Percentiles rank a stretch among this genome's conserved stretches.
These are phyloP conservation scores for Mirza zaza DNA, from an alignment of 2,113 vertebrate species.

Conservation along the genomic window DNA sequence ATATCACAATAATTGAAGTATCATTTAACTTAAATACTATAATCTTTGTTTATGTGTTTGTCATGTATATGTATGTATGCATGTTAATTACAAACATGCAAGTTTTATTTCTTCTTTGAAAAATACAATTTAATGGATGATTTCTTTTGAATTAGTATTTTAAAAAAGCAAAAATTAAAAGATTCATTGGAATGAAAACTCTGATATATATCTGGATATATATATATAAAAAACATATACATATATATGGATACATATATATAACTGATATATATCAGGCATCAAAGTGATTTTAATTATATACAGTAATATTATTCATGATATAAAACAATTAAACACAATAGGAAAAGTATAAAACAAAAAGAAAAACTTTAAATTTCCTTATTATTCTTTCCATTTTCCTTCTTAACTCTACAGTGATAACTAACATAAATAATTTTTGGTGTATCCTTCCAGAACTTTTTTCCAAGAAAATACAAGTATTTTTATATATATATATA, in stretches of 20 bases:
- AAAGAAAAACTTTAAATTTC: neutral
- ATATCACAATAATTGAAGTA: neutral
- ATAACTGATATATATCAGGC: neutral
- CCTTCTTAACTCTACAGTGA: neutral
- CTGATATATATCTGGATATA: neutral
- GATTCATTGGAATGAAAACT: neutral
- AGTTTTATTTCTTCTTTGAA: conserved; percentile 23
- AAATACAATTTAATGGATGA: neutral
- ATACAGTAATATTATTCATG: neutral
- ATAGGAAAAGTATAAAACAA: conserved; percentile 16
- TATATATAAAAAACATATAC: neutral
- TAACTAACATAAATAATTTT: neutral
- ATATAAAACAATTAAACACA: neutral
- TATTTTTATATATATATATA: neutral
- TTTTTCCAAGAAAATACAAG: neutral
- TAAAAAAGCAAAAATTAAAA: neutral
- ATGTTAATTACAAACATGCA: neutral
- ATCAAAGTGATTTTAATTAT: neutral
- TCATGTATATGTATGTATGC: neutral
- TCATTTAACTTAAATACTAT: neutral
- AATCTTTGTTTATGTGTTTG: neutral
- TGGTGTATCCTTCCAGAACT: neutral
- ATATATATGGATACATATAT: neutral
- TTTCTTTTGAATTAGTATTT: neutral
- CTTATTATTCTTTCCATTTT: neutral